Evolutionary conservation across 2,888 invertebrate genomes (phyloP).

Genomic region (Diarsia dahlii): DNA sequence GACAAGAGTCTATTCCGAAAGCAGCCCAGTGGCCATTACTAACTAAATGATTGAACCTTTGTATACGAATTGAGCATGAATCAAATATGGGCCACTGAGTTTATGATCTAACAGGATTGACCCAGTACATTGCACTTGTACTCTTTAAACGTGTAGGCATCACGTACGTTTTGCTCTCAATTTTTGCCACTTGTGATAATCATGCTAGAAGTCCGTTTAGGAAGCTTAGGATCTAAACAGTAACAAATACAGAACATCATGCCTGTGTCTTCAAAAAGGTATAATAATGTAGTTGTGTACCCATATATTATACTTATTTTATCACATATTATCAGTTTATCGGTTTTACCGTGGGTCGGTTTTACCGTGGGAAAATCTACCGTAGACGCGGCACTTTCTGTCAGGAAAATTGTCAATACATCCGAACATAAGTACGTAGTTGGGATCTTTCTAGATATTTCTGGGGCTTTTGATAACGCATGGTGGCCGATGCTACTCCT

Average conservation of each 20-base stretch:
- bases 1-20: neutral
- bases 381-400: too few species aligned
- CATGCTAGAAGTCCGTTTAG: neutral
- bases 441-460: too few species aligned
- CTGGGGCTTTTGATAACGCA: too few species aligned
- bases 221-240: neutral
- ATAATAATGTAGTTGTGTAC: too few species aligned
- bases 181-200: neutral
- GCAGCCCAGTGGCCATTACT: conserved; percentile 21
- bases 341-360: too few species aligned
- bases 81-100: conserved; percentile 45
- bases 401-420: too few species aligned
- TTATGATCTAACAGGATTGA: neutral
- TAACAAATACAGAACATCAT: neutral
- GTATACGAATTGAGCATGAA: conserved; percentile 56
- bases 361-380: too few species aligned
- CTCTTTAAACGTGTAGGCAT: too few species aligned
- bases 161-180: neutral
- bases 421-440: too few species aligned
- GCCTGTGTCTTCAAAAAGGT: neutral
- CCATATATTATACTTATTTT: too few species aligned
- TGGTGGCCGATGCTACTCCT: too few species aligned
- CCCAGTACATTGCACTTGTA: neutral
- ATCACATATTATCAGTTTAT: too few species aligned
- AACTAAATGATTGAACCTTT: conserved; percentile 54